Evolutionary conservation across 2,113 vertebrate species (phyloP), one percentile per base, ranked within the genome.

Genomic region (Chinchilla lanigera): DNA sequence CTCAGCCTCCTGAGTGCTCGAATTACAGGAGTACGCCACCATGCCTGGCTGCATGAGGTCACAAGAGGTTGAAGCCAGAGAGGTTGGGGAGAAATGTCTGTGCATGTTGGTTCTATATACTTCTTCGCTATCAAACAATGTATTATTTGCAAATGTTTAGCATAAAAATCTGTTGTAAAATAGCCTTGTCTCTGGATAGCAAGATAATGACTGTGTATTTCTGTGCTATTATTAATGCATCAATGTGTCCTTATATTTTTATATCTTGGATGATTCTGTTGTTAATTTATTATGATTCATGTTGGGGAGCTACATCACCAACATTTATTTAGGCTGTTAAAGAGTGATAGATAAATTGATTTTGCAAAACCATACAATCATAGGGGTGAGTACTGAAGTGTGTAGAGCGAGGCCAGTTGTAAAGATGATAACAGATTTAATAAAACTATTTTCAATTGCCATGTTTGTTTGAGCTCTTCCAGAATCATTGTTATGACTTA

Each of bases 81-180:
- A 89, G 7, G 19, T 19, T 61, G 26, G 65, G 67, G 54, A 61
- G 58, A 80, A 86, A 63, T 35, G 26, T 8, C 26, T 52, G 60
- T 71, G 56, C 4, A 22, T 30, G 12, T 22, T 24, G 14, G 16
- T 65, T 89, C 26, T 87, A 3, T 81, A 0, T 58, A 52, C 61
- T 86, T 91, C 41, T 95, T 71, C 17, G 26, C 56, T 44, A 30
- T 77, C 67, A 90, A 85, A 78, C 77, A 77, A 91, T 71, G 71
- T 96, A n/a, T 83, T 92, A 63, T 52, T 92, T 85, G 65, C 41
- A 69, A 85, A 77, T 82, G 54, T 93, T 93, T 96, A 82, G 26
- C 65, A n/a, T 67, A 86, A 92, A 69, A 82, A 80, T 81, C 8
- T 26, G 20, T 89, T 54, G 54, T 65, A 28, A 92, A 96, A 56